These are phyloP conservation scores for Apodemia mormo DNA, from an alignment of 2,888 invertebrate species.

Conservation along the genomic window DNA sequence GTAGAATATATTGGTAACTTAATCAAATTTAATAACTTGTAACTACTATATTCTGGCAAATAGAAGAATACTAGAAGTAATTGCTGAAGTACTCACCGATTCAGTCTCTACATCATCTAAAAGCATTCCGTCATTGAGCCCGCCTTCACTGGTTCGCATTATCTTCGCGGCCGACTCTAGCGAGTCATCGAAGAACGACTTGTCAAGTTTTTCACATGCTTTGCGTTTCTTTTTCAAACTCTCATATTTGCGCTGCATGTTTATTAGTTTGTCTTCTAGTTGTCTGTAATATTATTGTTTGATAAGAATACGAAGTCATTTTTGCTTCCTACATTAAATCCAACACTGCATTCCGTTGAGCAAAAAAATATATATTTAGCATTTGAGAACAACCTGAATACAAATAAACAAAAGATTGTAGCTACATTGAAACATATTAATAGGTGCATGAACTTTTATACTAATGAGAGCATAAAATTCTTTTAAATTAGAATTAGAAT, in stretches of 20 bases:
- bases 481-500: too few species aligned
- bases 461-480: too few species aligned
- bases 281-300: slow-evolving; percentile 17
- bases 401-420: too few species aligned
- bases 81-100: background rate
- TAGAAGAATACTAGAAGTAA: too few species aligned
- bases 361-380: too few species aligned
- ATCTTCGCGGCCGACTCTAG: slow-evolving; percentile 35
- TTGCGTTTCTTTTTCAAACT: slow-evolving; percentile 45
- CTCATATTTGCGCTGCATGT: slow-evolving; percentile 42
- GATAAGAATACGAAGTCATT: background rate
- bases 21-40: too few species aligned
- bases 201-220: slow-evolving; percentile 33
- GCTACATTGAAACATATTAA: too few species aligned
- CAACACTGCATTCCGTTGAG: too few species aligned
- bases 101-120: background rate
- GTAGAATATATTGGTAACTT: too few species aligned
- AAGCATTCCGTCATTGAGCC: background rate
- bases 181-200: slow-evolving; percentile 26
- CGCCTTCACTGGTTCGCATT: slow-evolving; percentile 16
- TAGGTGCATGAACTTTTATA: too few species aligned
- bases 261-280: slow-evolving; percentile 42
- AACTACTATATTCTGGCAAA: too few species aligned
- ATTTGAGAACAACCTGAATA: too few species aligned
- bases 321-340: background rate